phyloP scores from a whole-genome alignment of 2,797 vertebrate species.

The Pantherophis vulpinus region DNA sequence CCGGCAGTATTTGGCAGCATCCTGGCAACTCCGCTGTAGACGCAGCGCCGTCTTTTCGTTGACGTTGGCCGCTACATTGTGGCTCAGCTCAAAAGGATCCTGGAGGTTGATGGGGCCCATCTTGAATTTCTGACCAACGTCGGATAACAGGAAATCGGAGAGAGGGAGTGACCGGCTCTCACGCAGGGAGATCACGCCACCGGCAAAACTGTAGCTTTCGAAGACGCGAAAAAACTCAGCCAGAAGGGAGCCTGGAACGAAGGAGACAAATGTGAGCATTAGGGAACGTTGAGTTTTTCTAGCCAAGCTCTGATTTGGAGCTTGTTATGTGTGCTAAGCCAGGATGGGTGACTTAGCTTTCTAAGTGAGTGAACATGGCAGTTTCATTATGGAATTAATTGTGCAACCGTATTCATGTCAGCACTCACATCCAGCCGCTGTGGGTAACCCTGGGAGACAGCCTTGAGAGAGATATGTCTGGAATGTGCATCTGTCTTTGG shows the following conservation, averaged over 20 bases:
- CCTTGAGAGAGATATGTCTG: no score
- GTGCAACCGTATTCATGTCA: background rate
- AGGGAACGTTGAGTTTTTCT: background rate
- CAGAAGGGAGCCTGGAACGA: constrained; percentile 78
- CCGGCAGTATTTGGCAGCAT: constrained; percentile 84
- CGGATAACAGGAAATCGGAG: constrained; percentile 63
- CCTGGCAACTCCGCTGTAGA: constrained; percentile 78
- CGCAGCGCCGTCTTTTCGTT: constrained; percentile 72
- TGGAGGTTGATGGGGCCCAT: constrained; percentile 83
- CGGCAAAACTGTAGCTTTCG: constrained; percentile 78
- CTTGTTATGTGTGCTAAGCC: background rate
- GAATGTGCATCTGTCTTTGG: no score
- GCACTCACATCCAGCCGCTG: no score
- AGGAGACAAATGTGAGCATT: background rate
- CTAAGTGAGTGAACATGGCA: background rate
- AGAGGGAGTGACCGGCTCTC: constrained; percentile 74
- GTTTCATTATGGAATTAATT: background rate
- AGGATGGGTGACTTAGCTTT: background rate
- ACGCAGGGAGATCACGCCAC: constrained; percentile 76
- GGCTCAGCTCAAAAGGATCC: constrained; percentile 90
- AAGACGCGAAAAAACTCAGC: constrained; percentile 85
- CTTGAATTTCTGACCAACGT: constrained; percentile 41
- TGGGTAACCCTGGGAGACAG: no score
- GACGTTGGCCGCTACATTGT: constrained; percentile 90
- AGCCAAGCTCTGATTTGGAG: background rate